These are phyloP conservation scores for Hypomecis atomaria DNA, from an alignment of 2,888 invertebrate species.

Conservation along the genomic window DNA sequence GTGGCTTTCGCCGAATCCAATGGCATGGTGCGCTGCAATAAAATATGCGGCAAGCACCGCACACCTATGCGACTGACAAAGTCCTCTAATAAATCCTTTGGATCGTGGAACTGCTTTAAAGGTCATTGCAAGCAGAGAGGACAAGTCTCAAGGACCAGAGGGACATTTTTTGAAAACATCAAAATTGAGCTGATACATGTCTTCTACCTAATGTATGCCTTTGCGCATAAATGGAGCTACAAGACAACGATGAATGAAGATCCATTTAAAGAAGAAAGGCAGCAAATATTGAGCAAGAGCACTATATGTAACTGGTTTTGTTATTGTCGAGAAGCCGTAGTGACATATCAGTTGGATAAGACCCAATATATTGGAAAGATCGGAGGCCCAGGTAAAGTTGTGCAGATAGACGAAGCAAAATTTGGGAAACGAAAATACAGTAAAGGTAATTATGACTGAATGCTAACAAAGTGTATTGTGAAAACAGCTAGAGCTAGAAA, in stretches of 20 bases:
- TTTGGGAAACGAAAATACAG: conserved; percentile 5
- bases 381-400: background rate
- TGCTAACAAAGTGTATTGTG: background rate
- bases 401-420: background rate
- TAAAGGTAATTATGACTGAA: conserved; percentile 1
- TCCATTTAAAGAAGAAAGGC: background rate
- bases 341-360: background rate
- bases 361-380: background rate
- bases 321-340: background rate
- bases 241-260: background rate
- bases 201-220: background rate
- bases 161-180: conserved; percentile 7
- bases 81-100: background rate
- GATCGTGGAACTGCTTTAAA: background rate
- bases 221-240: conserved; percentile 4
- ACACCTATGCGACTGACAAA: background rate
- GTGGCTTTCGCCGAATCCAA: background rate
- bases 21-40: background rate
- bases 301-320: conserved; percentile 1
- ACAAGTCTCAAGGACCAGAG: background rate
- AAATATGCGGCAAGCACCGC: conserved; percentile 4
- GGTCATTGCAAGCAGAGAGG: conserved; percentile 3
- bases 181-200: background rate
- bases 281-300: background rate
- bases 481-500: too few relatives aligned